A percentile compares a stretch with the other conserved stretches of the same genome.
These are phyloP conservation scores for Elachura formosa DNA, from an alignment of 2,113 vertebrate species.

Conservation along the genomic window DNA sequence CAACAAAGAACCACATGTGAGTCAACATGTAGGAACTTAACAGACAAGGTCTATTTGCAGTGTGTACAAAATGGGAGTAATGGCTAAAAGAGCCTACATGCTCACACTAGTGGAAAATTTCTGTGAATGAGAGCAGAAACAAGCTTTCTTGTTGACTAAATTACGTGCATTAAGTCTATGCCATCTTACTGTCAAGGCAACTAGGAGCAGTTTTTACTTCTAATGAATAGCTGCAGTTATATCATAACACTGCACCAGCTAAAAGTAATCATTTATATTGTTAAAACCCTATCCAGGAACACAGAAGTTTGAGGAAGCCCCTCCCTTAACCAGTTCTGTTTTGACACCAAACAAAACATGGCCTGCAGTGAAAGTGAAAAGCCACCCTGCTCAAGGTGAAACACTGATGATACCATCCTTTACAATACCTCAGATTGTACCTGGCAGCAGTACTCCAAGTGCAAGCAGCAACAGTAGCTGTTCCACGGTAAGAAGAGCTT, in stretches of 20 bases:
- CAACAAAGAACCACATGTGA: neutral
- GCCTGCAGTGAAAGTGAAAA: constrained; percentile 76
- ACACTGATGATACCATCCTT: constrained; percentile 71
- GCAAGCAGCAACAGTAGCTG: constrained; percentile 85
- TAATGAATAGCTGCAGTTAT: constrained; percentile 15
- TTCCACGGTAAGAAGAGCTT: constrained; percentile 82
- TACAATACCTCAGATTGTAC: constrained; percentile 76
- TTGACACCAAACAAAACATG: constrained; percentile 75
- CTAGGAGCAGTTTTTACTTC: constrained; percentile 18
- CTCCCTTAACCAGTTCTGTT: constrained; percentile 68
- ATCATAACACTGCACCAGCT: neutral
- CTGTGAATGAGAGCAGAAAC: constrained; percentile 32
- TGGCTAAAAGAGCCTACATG: neutral
- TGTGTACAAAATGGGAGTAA: neutral
- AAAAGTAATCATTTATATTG: constrained; percentile 9
- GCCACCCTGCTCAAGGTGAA: constrained; percentile 57
- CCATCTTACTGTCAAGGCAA: constrained; percentile 43
- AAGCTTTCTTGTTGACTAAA: constrained; percentile 45
- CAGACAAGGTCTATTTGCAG: neutral
- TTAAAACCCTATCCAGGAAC: constrained; percentile 67
- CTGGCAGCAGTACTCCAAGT: constrained; percentile 84
- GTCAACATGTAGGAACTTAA: neutral
- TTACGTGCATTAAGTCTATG: neutral
- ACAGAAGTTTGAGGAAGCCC: constrained; percentile 77
- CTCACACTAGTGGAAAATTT: constrained; percentile 47